Conservation (phyloP, 2,888 invertebrate genomes). For the Drosophila aldrichi region DNA sequence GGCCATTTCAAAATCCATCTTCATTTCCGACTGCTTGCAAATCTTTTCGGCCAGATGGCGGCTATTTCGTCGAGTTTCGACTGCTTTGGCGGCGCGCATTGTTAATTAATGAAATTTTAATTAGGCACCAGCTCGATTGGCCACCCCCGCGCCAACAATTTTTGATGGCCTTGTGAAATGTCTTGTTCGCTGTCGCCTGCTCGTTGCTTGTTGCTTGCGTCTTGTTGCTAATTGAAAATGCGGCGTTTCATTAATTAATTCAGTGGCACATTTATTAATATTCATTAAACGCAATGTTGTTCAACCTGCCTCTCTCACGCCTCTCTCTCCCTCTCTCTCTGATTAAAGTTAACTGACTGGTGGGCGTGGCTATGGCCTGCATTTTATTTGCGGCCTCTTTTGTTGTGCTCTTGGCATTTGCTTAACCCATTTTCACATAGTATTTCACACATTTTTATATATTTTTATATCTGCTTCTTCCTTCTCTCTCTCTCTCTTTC, state of each 20-base stretch:
- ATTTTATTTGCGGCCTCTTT: conserved; percentile 53
- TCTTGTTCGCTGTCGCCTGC: conserved; percentile 54
- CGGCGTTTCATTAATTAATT: conserved; percentile 66
- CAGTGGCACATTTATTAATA: conserved; percentile 72
- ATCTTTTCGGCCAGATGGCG: conserved; percentile 50
- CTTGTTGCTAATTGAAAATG: conserved; percentile 66
- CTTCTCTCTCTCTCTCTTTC: not conserved
- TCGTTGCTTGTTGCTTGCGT: conserved; percentile 21
- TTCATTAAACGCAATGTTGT: conserved; percentile 71
- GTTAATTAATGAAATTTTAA: conserved; percentile 80
- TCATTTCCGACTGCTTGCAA: conserved; percentile 26
- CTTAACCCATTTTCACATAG: conserved; percentile 62
- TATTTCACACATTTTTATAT: conserved; percentile 32
- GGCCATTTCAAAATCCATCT: conserved; percentile 41
- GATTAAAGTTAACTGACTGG: not conserved
- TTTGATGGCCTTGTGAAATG: conserved; percentile 53
- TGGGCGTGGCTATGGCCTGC: conserved; percentile 50
- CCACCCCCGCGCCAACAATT: not conserved
- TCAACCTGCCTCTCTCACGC: not conserved
- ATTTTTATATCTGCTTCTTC: not conserved
- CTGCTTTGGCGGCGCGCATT: conserved; percentile 45
- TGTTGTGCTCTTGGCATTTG: conserved; percentile 63
- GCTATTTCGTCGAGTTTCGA: conserved; percentile 37
- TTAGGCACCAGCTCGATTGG: conserved; percentile 41
- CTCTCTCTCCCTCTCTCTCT: not conserved